These are phyloP conservation scores for Sorex araneus DNA, from an alignment of 2,113 vertebrate species.

Conservation along the genomic window DNA sequence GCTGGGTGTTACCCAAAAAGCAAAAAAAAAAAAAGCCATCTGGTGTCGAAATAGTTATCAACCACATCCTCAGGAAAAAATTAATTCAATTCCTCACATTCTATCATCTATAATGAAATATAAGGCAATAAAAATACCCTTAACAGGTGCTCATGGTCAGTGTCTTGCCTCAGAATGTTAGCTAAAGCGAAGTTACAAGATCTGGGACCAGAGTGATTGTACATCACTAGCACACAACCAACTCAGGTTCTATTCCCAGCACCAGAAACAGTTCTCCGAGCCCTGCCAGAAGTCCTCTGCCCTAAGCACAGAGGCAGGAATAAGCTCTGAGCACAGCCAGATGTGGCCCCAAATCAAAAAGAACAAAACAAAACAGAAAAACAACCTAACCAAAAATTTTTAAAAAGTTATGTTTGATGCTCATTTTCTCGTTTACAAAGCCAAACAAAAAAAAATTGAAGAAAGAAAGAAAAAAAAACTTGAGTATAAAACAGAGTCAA, in stretches of 20 bases:
- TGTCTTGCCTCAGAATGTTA: constrained; percentile 29
- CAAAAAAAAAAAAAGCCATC: constrained; percentile 69
- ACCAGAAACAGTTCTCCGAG: no score
- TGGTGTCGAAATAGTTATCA: constrained; percentile 52
- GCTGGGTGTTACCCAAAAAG: no score
- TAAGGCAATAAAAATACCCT: constrained; percentile 65
- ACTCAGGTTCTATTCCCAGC: no score
- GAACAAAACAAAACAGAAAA: no score
- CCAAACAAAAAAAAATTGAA: constrained; percentile 15
- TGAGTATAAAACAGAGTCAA: neutral
- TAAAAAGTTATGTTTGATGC: no score
- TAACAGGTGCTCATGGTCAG: constrained; percentile 66
- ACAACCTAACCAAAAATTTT: no score
- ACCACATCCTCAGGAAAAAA: neutral
- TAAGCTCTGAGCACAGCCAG: no score
- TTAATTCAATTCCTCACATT: constrained; percentile 56
- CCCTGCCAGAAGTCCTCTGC: no score
- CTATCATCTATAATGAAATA: constrained; percentile 67
- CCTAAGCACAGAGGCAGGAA: no score
- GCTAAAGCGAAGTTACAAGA: constrained; percentile 36
- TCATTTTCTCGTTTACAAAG: no score
- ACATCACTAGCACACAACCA: no score
- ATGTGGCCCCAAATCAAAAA: no score
- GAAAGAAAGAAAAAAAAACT: neutral
- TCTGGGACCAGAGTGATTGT: neutral